phyloP scores from a whole-genome alignment of 2,888 invertebrate species.

The Buathra laborator region DNA sequence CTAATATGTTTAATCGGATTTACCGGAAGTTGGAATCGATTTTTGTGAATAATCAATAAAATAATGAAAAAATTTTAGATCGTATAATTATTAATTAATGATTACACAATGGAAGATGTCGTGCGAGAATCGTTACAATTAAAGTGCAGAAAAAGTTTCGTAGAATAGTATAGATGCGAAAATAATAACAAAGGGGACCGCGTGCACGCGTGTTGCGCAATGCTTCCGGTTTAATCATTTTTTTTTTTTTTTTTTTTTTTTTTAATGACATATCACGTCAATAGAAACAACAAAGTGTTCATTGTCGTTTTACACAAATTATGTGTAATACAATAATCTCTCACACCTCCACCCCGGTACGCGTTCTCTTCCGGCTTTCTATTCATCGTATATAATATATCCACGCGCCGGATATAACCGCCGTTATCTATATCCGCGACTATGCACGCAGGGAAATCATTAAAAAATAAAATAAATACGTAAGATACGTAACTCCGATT shows the following conservation, averaged over 20 bases:
- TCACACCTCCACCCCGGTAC: slow-evolving; percentile 33
- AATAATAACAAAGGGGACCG: slow-evolving; percentile 4
- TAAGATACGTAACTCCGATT: slow-evolving; percentile 32
- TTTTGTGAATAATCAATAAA: no score
- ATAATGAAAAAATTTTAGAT: neutral
- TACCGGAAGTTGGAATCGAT: no score
- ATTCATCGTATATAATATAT: slow-evolving; percentile 28
- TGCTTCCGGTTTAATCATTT: slow-evolving; percentile 47
- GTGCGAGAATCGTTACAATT: no score
- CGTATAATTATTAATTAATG: neutral
- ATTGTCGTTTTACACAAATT: slow-evolving; percentile 49
- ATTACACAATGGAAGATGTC: neutral
- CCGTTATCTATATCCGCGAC: slow-evolving; percentile 49
- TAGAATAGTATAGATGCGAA: neutral
- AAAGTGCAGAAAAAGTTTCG: neutral
- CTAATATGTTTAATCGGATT: neutral
- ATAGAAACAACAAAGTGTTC: slow-evolving; percentile 24
- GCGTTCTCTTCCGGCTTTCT: slow-evolving; percentile 65
- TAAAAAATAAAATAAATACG: slow-evolving; percentile 27
- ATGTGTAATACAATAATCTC: slow-evolving; percentile 41
- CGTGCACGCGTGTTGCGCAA: slow-evolving; percentile 52
- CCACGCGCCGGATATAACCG: neutral
- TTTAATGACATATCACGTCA: slow-evolving; percentile 31
- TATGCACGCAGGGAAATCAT: slow-evolving; percentile 4
- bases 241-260: slow-evolving; percentile 9